Evolutionary conservation across 1,140 invertebrate genomes (phyloP).

Genomic region (Grapholita molesta): DNA sequence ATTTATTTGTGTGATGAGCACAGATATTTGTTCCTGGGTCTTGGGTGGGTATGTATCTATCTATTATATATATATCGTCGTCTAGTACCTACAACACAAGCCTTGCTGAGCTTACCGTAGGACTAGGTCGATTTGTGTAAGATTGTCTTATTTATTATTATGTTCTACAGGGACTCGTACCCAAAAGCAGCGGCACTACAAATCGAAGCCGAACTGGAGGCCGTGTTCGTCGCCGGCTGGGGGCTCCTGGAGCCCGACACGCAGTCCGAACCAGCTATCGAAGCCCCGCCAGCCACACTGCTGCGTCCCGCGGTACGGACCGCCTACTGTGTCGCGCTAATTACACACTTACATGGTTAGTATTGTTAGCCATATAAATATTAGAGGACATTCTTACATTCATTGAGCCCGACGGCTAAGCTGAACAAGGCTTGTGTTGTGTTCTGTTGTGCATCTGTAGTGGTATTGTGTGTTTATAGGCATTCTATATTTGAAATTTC

Average conservation of each 20-base stretch:
- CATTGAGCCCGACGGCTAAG: too few relatives aligned
- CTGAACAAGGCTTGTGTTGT: too few relatives aligned
- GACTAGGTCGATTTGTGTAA: too few relatives aligned
- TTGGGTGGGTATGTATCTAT: too few relatives aligned
- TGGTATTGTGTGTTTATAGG: too few relatives aligned
- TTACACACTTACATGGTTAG: conserved; percentile 48
- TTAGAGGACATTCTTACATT: background rate
- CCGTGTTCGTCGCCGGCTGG: conserved; percentile 39
- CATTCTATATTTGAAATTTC: too few relatives aligned
- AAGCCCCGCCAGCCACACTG: conserved; percentile 34
- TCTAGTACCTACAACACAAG: too few relatives aligned
- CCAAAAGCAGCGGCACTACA: conserved; percentile 27
- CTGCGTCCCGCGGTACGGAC: conserved; percentile 32
- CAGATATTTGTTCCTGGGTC: too few relatives aligned
- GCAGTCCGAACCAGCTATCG: conserved; percentile 27
- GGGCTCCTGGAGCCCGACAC: conserved; percentile 22
- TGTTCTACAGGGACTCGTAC: conserved; percentile 36
- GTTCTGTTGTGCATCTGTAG: too few relatives aligned
- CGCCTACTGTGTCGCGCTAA: conserved; percentile 41
- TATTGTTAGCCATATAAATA: background rate
- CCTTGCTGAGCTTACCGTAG: too few relatives aligned
- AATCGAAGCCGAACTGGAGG: conserved; percentile 49
- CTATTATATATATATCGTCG: too few relatives aligned
- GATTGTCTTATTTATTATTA: background rate
- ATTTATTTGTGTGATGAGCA: too few relatives aligned